phyloP scores from a whole-genome alignment of 2,888 invertebrate genomes.

The Heteromurus nitidus region DNA sequence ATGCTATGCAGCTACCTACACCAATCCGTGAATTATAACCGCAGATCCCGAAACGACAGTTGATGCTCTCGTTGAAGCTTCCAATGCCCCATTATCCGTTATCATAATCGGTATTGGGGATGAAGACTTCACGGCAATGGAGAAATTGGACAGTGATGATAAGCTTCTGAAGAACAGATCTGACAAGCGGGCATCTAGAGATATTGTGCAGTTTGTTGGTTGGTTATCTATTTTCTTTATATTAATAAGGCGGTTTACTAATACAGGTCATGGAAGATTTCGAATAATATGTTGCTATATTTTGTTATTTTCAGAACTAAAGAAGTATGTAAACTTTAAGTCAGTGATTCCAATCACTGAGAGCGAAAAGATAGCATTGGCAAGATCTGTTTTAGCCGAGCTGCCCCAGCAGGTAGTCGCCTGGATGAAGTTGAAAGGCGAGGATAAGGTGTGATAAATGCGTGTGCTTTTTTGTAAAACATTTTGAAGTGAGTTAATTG shows the following conservation, averaged over 20 bases:
- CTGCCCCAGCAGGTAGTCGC: conserved; percentile 59
- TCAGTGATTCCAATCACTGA: conserved; percentile 47
- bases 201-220: conserved; percentile 78
- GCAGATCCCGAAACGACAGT: conserved; percentile 77
- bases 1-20: too few species aligned
- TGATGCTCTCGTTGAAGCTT: conserved; percentile 75
- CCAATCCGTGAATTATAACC: background rate
- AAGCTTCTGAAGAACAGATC: conserved; percentile 45
- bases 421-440: conserved; percentile 47
- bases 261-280: background rate
- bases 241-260: background rate
- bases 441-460: background rate
- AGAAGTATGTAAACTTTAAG: conserved; percentile 54
- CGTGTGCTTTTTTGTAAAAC: too few species aligned
- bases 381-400: conserved; percentile 55
- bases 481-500: background rate
- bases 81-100: conserved; percentile 77
- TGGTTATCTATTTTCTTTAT: background rate
- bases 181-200: conserved; percentile 76
- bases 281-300: too few species aligned
- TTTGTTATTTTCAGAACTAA: conserved; percentile 36
- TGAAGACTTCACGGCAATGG: conserved; percentile 60
- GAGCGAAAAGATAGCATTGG: conserved; percentile 41
- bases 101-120: conserved; percentile 77
- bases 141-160: conserved; percentile 62